Evolutionary conservation across 23 tunicate genomes (phyloP).

Genomic region (Halocynthia roretzi): DNA sequence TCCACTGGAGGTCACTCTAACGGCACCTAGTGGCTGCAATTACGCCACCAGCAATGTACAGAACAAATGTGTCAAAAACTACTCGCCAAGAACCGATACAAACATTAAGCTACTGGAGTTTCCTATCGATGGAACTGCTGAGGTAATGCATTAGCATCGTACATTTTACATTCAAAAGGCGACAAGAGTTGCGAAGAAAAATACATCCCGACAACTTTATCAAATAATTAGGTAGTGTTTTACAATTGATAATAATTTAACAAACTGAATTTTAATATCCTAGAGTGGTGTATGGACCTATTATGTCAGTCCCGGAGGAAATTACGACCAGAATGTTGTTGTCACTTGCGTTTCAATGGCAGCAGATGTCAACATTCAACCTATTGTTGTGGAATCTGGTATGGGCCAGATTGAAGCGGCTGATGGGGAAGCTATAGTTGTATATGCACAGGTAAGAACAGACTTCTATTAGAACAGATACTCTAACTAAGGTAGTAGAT

Average conservation of each 20-base stretch:
- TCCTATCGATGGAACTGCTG: slow-evolving; percentile 54
- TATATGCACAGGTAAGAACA: slow-evolving; percentile 49
- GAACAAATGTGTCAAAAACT: slow-evolving; percentile 24
- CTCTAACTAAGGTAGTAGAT: neutral
- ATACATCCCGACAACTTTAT: neutral
- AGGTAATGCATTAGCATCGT: slow-evolving; percentile 28
- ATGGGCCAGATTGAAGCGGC: slow-evolving; percentile 23
- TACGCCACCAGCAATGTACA: slow-evolving; percentile 24
- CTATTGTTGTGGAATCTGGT: slow-evolving; percentile 56
- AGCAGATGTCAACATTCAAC: slow-evolving; percentile 19
- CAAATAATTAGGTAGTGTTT: neutral
- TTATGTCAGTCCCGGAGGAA: slow-evolving; percentile 32
- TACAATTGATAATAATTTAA: neutral
- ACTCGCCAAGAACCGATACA: slow-evolving; percentile 20
- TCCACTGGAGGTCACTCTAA: slow-evolving; percentile 21
- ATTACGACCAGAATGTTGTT: slow-evolving; percentile 26
- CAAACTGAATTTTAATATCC: neutral
- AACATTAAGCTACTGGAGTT: slow-evolving; percentile 29
- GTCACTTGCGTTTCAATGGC: slow-evolving; percentile 60
- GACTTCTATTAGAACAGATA: neutral
- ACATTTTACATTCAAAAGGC: neutral
- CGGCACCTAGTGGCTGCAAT: slow-evolving; percentile 48
- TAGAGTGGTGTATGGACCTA: slow-evolving; percentile 47
- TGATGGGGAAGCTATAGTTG: slow-evolving; percentile 49
- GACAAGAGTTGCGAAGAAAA: neutral